A percentile compares a stretch with the other conserved stretches of the same genome.
These are phyloP conservation scores for Caenorhabditis inopinata DNA, from an alignment of 1,140 invertebrate species.

Conservation along the genomic window DNA sequence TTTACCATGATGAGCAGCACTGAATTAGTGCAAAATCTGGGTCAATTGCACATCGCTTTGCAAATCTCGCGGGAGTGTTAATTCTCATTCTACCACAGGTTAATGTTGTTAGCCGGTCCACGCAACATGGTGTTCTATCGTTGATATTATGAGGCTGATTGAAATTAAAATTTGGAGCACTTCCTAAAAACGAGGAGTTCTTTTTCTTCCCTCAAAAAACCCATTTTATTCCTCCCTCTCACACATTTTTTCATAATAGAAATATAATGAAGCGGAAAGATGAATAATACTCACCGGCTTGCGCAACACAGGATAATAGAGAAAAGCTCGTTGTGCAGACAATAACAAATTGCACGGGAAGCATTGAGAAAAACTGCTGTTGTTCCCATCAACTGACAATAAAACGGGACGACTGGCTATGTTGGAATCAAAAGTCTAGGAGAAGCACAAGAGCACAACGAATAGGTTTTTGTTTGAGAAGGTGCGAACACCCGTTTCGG, in stretches of 20 bases:
- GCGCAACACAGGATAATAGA: conserved; percentile 16
- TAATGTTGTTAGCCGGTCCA: conserved; percentile 53
- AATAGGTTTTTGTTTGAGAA: neutral
- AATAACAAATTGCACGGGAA: conserved; percentile 25
- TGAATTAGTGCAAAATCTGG: conserved; percentile 61
- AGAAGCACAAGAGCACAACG: neutral
- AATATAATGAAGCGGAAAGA: neutral
- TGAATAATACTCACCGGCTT: neutral
- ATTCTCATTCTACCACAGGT: conserved; percentile 52
- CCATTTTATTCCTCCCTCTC: neutral
- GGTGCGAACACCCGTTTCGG: conserved; percentile 27
- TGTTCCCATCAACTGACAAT: conserved; percentile 31
- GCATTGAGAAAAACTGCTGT: conserved; percentile 22
- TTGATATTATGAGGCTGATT: conserved; percentile 18
- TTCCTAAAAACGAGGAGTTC: neutral
- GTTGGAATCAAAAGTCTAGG: conserved; percentile 1
- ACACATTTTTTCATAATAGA: neutral
- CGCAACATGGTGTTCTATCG: conserved; percentile 59
- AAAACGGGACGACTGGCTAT: neutral
- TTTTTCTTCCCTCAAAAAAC: neutral
- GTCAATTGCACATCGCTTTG: conserved; percentile 52
- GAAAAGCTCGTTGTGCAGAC: conserved; percentile 21
- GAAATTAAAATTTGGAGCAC: neutral
- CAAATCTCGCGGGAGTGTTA: conserved; percentile 50
- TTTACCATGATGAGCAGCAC: conserved; percentile 56